Percentiles rank a stretch among this genome's conserved stretches.
Evolutionary conservation across 2,888 invertebrate species (phyloP).

Genomic region (Dione juno): DNA sequence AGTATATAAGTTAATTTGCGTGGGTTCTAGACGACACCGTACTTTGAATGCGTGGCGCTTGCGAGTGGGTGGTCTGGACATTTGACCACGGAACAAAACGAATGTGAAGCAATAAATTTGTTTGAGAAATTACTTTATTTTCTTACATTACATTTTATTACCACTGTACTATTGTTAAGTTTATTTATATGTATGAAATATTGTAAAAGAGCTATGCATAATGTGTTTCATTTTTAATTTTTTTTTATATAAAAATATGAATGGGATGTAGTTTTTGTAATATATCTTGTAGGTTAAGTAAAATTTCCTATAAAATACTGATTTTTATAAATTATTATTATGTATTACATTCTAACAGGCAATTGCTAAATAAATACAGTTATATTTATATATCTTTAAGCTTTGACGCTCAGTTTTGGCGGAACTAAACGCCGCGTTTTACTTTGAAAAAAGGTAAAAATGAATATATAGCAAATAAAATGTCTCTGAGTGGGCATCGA

Average conservation of each 20-base stretch:
- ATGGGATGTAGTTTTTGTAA: no score
- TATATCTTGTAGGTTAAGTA: no score
- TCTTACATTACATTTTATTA: constrained; percentile 1
- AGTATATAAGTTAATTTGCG: constrained; percentile 2
- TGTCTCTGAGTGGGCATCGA: no score
- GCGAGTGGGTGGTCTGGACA: constrained; percentile 14
- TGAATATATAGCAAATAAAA: no score
- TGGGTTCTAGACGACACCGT: constrained; percentile 7
- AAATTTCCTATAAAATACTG: no score
- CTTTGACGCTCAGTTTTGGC: no score
- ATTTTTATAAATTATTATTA: no score
- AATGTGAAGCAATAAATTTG: constrained; percentile 11
- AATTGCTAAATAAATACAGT: no score
- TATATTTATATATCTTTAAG: no score
- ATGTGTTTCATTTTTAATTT: neutral
- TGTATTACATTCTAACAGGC: no score
- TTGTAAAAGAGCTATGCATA: neutral
- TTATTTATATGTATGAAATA: neutral
- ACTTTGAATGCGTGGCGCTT: constrained; percentile 9
- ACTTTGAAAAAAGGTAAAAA: no score
- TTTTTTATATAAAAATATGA: neutral
- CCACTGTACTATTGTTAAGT: neutral
- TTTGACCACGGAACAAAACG: neutral
- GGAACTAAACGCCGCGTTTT: no score
- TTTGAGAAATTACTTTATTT: constrained; percentile 21